Conservation (phyloP, 1,140 invertebrate genomes). For the Cydia fagiglandana region DNA sequence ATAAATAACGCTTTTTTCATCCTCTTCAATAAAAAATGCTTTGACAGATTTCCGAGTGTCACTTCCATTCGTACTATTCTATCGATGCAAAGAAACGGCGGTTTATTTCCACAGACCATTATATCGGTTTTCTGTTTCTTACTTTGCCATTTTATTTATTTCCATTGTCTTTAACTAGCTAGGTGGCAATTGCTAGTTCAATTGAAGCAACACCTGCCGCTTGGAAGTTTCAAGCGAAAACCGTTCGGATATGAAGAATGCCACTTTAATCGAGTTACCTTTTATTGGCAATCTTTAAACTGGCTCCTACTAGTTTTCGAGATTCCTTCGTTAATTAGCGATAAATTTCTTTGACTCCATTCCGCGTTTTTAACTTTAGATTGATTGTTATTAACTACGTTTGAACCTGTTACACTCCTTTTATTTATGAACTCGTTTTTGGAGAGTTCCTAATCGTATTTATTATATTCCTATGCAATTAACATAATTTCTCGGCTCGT, state of each 20-base stretch:
- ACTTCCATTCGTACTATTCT: background rate
- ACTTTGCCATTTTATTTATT: background rate
- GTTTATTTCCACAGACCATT: slow-evolving; percentile 14
- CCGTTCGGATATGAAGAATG: slow-evolving; percentile 20
- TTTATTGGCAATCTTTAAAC: slow-evolving; percentile 26
- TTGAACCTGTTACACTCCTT: background rate
- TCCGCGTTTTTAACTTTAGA: background rate
- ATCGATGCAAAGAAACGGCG: slow-evolving; percentile 1
- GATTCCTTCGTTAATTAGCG: slow-evolving; percentile 14
- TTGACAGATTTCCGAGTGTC: background rate
- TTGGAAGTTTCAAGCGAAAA: background rate
- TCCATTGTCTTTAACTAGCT: slow-evolving; percentile 20
- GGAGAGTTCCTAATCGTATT: slow-evolving; percentile 2
- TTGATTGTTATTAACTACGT: background rate
- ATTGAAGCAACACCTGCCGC: slow-evolving; percentile 26
- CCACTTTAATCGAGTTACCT: slow-evolving; percentile 17
- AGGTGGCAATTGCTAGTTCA: background rate
- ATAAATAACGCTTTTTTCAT: slow-evolving; percentile 44
- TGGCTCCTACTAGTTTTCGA: slow-evolving; percentile 3
- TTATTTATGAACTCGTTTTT: slow-evolving; percentile 16
- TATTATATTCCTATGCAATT: slow-evolving; percentile 12
- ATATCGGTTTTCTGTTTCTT: slow-evolving; percentile 20
- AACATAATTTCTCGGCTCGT: slow-evolving; percentile 9
- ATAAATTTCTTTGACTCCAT: background rate
- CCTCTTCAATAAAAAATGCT: background rate